Conservation (phyloP, 2,888 invertebrate species). For the Lucinisca nassula region DNA sequence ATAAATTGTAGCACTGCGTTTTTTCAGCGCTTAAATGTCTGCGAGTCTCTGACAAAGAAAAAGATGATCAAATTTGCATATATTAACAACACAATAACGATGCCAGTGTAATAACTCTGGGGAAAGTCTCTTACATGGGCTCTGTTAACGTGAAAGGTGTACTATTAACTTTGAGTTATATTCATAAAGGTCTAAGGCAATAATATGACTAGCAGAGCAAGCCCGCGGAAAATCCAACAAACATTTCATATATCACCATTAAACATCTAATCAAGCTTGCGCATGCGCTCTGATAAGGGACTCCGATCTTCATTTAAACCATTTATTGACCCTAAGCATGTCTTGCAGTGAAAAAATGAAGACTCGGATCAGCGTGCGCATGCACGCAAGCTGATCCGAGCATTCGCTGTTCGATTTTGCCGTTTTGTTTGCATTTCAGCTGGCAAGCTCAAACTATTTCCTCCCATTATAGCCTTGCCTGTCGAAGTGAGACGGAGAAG, state of each 20-base stretch:
- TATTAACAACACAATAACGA: not conserved
- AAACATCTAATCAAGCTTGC: no score
- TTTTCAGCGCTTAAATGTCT: conserved; percentile 6
- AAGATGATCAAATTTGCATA: conserved; percentile 54
- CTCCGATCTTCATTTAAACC: no score
- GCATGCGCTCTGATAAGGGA: no score
- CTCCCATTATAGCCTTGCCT: conserved; percentile 66
- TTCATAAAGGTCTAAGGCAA: conserved; percentile 63
- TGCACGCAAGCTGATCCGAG: no score
- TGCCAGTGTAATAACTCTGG: not conserved
- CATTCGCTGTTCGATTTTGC: no score
- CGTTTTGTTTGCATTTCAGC: no score
- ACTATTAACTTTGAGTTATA: conserved; percentile 68
- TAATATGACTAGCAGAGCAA: conserved; percentile 71
- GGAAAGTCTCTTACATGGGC: not conserved
- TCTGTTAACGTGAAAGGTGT: conserved; percentile 50
- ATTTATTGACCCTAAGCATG: no score
- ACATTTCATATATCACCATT: no score
- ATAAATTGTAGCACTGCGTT: conserved; percentile 33
- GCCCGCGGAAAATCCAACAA: no score
- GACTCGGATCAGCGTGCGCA: no score
- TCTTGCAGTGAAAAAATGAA: no score
- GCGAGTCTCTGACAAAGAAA: conserved; percentile 47
- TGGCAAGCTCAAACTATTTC: conserved; percentile 17
- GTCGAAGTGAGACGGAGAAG: conserved; percentile 53